Evolutionary conservation across 2,113 vertebrate species (phyloP), one percentile per base, ranked within the genome.

Genomic region (Cyprinodon brontotheroides): DNA sequence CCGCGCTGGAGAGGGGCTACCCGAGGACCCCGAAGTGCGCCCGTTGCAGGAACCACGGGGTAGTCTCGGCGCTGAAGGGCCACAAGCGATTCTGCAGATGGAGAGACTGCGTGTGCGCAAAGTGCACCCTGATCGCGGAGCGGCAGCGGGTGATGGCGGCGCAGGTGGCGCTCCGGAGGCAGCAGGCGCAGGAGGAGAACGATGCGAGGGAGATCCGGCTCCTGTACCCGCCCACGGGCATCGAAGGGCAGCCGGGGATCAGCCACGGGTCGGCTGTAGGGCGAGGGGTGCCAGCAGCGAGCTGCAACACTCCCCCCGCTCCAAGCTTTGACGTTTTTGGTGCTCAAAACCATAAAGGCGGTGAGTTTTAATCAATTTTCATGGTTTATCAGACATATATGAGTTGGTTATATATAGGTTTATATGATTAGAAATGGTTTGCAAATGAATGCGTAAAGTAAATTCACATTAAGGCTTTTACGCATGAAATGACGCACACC

Each of bases 121-220:
- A 96, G 87, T 98, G 96, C 90, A 94, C 96, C 0, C 93, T 98
- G 68, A 97, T 97, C 7, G 96, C 96, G 0, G 96, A 97, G 93
- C 86, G 97, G 70, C 96, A 97, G 91, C 93, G 97, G 3, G 97
- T 97, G 60, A 97, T 97, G 97, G 96, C 97, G 0, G 97, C 97
- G 14, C 97, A 97, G 92, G 97, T 98, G 86, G 96, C 97, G 0
- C 93, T 97, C 69, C 89, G 97, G 77, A 86, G 97, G 89, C 97
- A 97, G 71, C 97, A 98, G 87, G 96, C 96, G 1, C 96, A 97
- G 86, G 96, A 97, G 87, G 96, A 97, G 89, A 95, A 92, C 86
- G 95, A 96, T 85, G 93, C 92, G 72, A 87, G 93, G 1, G 95
- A 94, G 70, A 88, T 95, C 67, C 94, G 92, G 68, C 71, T 95